phyloP scores from a whole-genome alignment of 2,888 invertebrate species.

The Sesia bembeciformis region DNA sequence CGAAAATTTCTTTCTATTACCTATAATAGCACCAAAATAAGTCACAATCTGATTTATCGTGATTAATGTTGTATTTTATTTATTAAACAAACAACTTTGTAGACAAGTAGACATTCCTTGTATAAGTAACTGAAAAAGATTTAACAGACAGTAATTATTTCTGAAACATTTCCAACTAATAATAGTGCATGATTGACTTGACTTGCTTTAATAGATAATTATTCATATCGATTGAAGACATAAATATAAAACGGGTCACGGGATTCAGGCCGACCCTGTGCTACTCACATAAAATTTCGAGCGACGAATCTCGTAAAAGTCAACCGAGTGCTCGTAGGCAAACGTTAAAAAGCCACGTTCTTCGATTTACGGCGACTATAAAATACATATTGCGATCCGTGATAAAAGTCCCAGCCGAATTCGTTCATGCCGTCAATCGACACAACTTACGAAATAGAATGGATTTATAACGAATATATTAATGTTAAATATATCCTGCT shows the following conservation, averaged over 20 bases:
- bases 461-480: too few relatives aligned
- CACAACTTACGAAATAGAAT: too few relatives aligned
- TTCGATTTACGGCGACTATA: constrained; percentile 67
- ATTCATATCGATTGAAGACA: constrained; percentile 38
- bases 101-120: too few relatives aligned
- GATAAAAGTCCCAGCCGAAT: constrained; percentile 63
- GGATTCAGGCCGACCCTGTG: constrained; percentile 31
- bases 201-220: constrained; percentile 20
- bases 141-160: too few relatives aligned
- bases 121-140: too few relatives aligned
- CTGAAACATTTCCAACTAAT: background rate
- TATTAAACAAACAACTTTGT: too few relatives aligned
- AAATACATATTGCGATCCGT: constrained; percentile 71
- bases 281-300: constrained; percentile 52
- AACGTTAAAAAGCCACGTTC: constrained; percentile 68
- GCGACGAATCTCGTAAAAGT: constrained; percentile 63
- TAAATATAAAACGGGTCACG: constrained; percentile 38
- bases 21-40: too few relatives aligned
- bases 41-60: too few relatives aligned
- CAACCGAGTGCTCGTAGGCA: constrained; percentile 55
- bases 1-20: too few relatives aligned
- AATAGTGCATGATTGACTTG: background rate
- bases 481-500: too few relatives aligned
- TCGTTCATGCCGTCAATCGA: constrained; percentile 46
- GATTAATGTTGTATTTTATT: too few relatives aligned